These are phyloP conservation scores for Acipenser ruthenus DNA, from an alignment of 2,797 vertebrate genomes.

Conservation along the genomic window DNA sequence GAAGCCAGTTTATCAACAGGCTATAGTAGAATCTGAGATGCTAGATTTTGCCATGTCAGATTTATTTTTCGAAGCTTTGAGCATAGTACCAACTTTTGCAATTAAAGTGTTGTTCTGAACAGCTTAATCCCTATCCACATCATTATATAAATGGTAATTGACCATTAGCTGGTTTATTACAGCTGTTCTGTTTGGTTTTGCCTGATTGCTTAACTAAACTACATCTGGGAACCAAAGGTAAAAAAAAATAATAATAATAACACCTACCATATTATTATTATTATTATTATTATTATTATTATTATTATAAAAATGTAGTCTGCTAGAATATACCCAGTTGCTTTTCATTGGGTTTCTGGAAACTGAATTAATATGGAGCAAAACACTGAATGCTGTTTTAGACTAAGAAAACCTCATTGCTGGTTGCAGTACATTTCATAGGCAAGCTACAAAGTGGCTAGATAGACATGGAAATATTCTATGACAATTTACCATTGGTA, in stretches of 20 bases:
- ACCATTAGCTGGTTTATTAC: constrained; percentile 65
- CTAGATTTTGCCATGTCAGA: too few relatives aligned
- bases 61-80: too few relatives aligned
- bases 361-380: constrained; percentile 7
- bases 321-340: constrained; percentile 15
- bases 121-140: constrained; percentile 54
- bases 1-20: too few relatives aligned
- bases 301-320: constrained; percentile 7
- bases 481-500: constrained; percentile 20
- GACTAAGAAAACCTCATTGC: constrained; percentile 15
- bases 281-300: neutral
- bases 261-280: neutral
- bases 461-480: constrained; percentile 26
- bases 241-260: too few relatives aligned
- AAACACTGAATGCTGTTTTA: constrained; percentile 18
- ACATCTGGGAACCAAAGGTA: constrained; percentile 40
- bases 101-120: constrained; percentile 59
- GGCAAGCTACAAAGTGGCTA: constrained; percentile 21
- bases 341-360: constrained; percentile 12
- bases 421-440: constrained; percentile 13
- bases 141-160: constrained; percentile 64
- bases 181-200: constrained; percentile 54
- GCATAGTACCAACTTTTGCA: neutral
- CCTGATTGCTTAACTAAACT: constrained; percentile 46
- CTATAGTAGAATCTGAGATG: too few relatives aligned